A percentile compares a stretch with the other conserved stretches of the same genome.
These are phyloP conservation scores for Eudemis profundana DNA, from an alignment of 2,888 invertebrate species.

Conservation along the genomic window DNA sequence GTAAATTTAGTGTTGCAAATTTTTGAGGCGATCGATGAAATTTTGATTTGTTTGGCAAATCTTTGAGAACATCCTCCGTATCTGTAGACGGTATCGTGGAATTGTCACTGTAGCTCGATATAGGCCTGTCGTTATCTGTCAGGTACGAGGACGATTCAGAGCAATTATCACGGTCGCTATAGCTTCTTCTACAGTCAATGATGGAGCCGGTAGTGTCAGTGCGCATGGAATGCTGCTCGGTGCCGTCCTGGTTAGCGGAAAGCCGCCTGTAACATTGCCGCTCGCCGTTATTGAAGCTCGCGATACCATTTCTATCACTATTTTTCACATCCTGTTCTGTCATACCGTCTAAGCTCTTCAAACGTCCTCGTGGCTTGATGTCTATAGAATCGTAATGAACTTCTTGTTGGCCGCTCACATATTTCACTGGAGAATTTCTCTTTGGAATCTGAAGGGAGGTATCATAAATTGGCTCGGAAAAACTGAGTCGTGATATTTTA, in stretches of 20 bases:
- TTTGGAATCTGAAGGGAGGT: slow-evolving; percentile 74
- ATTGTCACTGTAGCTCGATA: slow-evolving; percentile 82
- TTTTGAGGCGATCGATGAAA: slow-evolving; percentile 82
- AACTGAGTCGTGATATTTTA: slow-evolving; percentile 72
- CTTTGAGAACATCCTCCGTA: slow-evolving; percentile 80
- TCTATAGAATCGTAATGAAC: slow-evolving; percentile 81
- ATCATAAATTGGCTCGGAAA: slow-evolving; percentile 80
- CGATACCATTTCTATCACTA: slow-evolving; percentile 69
- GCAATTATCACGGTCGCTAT: slow-evolving; percentile 82
- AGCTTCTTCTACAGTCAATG: slow-evolving; percentile 77
- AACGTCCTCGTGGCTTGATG: slow-evolving; percentile 77
- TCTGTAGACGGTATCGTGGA: slow-evolving; percentile 82
- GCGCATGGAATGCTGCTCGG: slow-evolving; percentile 79
- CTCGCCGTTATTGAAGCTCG: slow-evolving; percentile 74
- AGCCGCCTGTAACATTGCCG: slow-evolving; percentile 72
- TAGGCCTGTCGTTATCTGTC: slow-evolving; percentile 81
- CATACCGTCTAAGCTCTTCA: slow-evolving; percentile 75
- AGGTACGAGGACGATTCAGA: slow-evolving; percentile 81
- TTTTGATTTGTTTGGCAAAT: slow-evolving; percentile 78
- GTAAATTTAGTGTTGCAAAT: slow-evolving; percentile 78
- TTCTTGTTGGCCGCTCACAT: slow-evolving; percentile 67
- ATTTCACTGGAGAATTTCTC: slow-evolving; percentile 73
- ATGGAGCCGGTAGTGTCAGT: slow-evolving; percentile 76
- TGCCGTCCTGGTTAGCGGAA: slow-evolving; percentile 71
- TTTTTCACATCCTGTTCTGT: slow-evolving; percentile 65